These are phyloP conservation scores for Scaptomyza polygonia DNA, from an alignment of 2,888 invertebrate species.

Conservation along the genomic window DNA sequence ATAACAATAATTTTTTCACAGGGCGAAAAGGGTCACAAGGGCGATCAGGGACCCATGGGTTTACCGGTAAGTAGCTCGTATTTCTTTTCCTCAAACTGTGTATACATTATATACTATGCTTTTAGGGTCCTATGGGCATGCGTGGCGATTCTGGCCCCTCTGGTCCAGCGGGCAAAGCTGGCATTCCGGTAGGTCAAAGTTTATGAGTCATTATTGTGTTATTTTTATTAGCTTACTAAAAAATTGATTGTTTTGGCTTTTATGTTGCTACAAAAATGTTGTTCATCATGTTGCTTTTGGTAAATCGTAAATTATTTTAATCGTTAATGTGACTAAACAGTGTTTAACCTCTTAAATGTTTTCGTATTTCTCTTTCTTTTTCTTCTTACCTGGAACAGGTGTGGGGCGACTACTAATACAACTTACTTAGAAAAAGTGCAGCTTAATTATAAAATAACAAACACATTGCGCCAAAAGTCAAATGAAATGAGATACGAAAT, in stretches of 20 bases:
- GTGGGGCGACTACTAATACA: slow-evolving; percentile 84
- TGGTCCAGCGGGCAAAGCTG: slow-evolving; percentile 84
- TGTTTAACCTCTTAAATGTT: slow-evolving; percentile 54
- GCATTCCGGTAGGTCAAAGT: slow-evolving; percentile 82
- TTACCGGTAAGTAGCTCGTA: slow-evolving; percentile 91
- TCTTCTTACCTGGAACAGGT: slow-evolving; percentile 83
- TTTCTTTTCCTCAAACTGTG: neutral
- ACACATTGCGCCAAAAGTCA: slow-evolving; percentile 46
- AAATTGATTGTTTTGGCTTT: slow-evolving; percentile 50
- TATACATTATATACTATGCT: neutral
- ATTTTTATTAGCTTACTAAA: slow-evolving; percentile 26
- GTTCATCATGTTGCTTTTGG: slow-evolving; percentile 37
- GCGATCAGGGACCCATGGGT: slow-evolving; percentile 93
- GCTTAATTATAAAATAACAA: slow-evolving; percentile 66
- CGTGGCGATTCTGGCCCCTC: slow-evolving; percentile 84
- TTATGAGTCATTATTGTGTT: neutral
- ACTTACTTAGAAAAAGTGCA: slow-evolving; percentile 61
- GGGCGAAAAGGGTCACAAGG: slow-evolving; percentile 84
- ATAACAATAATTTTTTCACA: slow-evolving; percentile 36
- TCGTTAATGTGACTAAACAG: slow-evolving; percentile 67
- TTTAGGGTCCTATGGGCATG: slow-evolving; percentile 84
- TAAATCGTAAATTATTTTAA: slow-evolving; percentile 21
- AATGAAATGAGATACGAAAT: slow-evolving; percentile 46
- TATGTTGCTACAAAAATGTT: slow-evolving; percentile 53
- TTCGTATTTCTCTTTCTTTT: slow-evolving; percentile 44